A percentile compares a stretch with the other conserved stretches of the same genome.
These are phyloP conservation scores for Petromus typicus DNA, from an alignment of 2,113 vertebrate species.

Conservation along the genomic window DNA sequence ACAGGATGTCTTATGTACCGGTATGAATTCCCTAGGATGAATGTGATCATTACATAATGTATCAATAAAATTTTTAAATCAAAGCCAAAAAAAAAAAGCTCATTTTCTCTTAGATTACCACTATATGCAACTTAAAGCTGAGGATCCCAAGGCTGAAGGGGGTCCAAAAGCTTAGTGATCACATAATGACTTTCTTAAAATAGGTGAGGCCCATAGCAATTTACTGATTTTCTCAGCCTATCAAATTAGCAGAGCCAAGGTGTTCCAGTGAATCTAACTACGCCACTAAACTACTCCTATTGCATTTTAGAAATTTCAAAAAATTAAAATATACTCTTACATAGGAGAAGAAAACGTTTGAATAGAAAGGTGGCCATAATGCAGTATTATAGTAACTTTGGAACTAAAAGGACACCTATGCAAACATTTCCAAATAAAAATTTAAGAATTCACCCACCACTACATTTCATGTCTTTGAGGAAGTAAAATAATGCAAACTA, in stretches of 20 bases:
- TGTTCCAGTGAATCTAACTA: conserved; percentile 19
- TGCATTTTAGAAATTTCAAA: conserved; percentile 43
- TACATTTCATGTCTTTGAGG: neutral
- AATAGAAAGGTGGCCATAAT: conserved; percentile 31
- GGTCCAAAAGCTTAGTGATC: neutral
- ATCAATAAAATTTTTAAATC: neutral
- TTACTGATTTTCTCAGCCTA: conserved; percentile 5
- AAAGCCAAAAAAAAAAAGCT: neutral
- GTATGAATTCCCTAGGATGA: neutral
- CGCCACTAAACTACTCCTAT: conserved; percentile 11
- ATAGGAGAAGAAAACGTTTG: neutral
- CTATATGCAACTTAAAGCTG: conserved; percentile 42
- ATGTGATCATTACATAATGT: neutral
- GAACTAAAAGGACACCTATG: neutral
- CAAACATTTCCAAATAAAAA: conserved; percentile 52
- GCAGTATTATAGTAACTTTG: neutral
- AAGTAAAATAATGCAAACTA: conserved; percentile 45
- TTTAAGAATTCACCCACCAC: neutral
- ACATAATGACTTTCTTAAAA: neutral
- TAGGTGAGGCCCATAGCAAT: neutral
- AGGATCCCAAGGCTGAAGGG: neutral
- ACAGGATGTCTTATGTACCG: neutral
- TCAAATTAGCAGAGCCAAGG: neutral
- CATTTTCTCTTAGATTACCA: conserved; percentile 30
- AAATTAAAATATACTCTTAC: conserved; percentile 41